phyloP scores from a whole-genome alignment of 2,888 invertebrate species.

The Cataglyphis albicans region DNA sequence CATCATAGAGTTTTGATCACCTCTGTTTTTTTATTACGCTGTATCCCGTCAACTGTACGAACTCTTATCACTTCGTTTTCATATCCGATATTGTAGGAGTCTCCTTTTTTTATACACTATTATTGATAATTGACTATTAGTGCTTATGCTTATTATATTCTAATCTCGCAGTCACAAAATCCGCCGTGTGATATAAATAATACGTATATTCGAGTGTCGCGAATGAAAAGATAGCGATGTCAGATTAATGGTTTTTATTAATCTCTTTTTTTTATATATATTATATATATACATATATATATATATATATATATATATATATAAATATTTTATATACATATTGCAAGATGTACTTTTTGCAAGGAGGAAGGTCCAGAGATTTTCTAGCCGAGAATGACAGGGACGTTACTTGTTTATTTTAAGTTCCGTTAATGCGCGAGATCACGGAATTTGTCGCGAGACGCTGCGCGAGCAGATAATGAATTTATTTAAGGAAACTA shows the following conservation, averaged over 20 bases:
- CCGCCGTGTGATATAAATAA: conserved; percentile 79
- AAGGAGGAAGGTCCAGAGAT: conserved; percentile 54
- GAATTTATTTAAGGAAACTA: conserved; percentile 12
- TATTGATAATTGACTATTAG: conserved; percentile 71
- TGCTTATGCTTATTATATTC: conserved; percentile 74
- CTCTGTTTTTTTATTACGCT: conserved; percentile 47
- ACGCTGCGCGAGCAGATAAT: conserved; percentile 49
- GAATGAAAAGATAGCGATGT: conserved; percentile 51
- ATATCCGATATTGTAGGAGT: conserved; percentile 52
- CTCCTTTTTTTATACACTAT: conserved; percentile 64
- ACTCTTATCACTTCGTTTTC: conserved; percentile 52
- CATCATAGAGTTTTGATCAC: conserved; percentile 53
- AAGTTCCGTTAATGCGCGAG: conserved; percentile 66
- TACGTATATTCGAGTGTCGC: conserved; percentile 60
- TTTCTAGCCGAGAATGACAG: conserved; percentile 66
- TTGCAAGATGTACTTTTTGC: conserved; percentile 63
- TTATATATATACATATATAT: conserved; percentile 50
- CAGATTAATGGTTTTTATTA: conserved; percentile 67
- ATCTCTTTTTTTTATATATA: conserved; percentile 58
- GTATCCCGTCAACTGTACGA: conserved; percentile 56
- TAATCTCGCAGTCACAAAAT: conserved; percentile 83
- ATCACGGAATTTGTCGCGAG: conserved; percentile 69
- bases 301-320: conserved; percentile 55
- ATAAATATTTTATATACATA: conserved; percentile 63
- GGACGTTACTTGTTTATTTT: conserved; percentile 65